A percentile compares a stretch with the other conserved stretches of the same genome.
Evolutionary conservation across 2,888 invertebrate species (phyloP).

Genomic region (Drosophila colorata): DNA sequence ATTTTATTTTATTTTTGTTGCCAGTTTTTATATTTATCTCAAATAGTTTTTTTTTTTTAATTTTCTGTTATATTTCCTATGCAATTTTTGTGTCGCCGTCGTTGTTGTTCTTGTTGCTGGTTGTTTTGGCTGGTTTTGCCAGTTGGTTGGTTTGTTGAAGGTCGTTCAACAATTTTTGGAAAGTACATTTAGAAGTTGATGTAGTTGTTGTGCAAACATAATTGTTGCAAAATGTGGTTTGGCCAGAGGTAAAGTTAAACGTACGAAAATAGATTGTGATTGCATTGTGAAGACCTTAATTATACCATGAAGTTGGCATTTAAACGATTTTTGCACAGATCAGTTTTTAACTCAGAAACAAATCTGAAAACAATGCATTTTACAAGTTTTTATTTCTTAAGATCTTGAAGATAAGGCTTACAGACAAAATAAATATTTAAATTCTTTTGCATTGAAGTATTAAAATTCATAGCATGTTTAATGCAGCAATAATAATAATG

Average conservation of each 20-base stretch:
- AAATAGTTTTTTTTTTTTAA: constrained; percentile 10
- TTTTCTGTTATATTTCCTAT: constrained; percentile 57
- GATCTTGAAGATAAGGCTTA: background rate
- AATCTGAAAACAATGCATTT: background rate
- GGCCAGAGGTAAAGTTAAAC: constrained; percentile 35
- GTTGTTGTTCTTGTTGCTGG: constrained; percentile 30
- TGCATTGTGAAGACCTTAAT: constrained; percentile 38
- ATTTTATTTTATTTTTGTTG: constrained; percentile 24
- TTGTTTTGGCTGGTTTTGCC: constrained; percentile 54
- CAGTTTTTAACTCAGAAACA: background rate
- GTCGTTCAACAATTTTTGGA: constrained; percentile 69
- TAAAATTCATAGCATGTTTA: background rate
- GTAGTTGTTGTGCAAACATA: constrained; percentile 56
- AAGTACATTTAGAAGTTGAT: constrained; percentile 72
- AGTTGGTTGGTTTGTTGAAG: constrained; percentile 61
- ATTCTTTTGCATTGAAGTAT: background rate
- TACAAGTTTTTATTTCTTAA: too few species aligned
- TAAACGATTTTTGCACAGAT: constrained; percentile 10
- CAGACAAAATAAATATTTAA: background rate
- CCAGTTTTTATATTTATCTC: constrained; percentile 31
- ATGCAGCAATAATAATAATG: background rate
- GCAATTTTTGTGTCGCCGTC: constrained; percentile 53
- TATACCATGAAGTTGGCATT: constrained; percentile 25
- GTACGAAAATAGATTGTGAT: constrained; percentile 50
- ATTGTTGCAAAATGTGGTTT: constrained; percentile 72